A percentile compares a stretch with the other conserved stretches of the same genome.
Conservation (phyloP, 2,797 vertebrate species). For the Psittacula echo region DNA sequence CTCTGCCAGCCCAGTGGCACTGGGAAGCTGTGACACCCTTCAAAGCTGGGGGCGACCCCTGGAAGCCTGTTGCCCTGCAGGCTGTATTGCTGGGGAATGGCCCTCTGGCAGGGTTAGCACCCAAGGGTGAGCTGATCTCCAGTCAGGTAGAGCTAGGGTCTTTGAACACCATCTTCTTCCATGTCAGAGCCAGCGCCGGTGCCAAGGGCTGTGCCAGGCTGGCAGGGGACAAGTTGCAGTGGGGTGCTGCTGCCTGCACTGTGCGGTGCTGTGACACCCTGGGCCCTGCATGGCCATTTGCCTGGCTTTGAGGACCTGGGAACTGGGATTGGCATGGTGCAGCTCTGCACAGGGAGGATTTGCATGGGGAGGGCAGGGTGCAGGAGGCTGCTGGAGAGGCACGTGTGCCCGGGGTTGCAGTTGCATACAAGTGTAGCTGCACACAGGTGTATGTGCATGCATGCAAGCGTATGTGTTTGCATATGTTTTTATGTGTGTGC, state of each 20-base stretch:
- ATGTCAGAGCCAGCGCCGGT: not conserved
- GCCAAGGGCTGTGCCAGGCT: not conserved
- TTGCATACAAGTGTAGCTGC: not conserved
- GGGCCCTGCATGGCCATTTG: not conserved
- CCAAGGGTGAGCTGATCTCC: not conserved
- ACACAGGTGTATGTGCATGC: not conserved
- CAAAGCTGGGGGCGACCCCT: not conserved
- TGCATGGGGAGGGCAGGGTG: not conserved
- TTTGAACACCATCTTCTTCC: not conserved
- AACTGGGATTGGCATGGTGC: not conserved
- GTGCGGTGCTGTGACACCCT: rapidly evolving
- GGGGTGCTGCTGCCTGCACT: not conserved
- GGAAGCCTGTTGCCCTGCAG: not conserved
- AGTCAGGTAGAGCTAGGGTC: not conserved
- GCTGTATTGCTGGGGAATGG: not conserved
- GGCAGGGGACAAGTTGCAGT: not conserved
- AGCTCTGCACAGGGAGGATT: not conserved
- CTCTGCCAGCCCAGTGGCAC: not conserved
- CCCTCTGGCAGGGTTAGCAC: not conserved
- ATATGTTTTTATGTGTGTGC: not conserved
- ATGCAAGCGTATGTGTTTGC: rapidly evolving
- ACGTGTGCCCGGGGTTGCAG: rapidly evolving
- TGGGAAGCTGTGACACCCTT: rapidly evolving
- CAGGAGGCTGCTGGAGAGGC: not conserved
- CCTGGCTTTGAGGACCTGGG: not conserved